Conservation (phyloP, 2,113 vertebrate genomes). For the Perccottus glenii region DNA sequence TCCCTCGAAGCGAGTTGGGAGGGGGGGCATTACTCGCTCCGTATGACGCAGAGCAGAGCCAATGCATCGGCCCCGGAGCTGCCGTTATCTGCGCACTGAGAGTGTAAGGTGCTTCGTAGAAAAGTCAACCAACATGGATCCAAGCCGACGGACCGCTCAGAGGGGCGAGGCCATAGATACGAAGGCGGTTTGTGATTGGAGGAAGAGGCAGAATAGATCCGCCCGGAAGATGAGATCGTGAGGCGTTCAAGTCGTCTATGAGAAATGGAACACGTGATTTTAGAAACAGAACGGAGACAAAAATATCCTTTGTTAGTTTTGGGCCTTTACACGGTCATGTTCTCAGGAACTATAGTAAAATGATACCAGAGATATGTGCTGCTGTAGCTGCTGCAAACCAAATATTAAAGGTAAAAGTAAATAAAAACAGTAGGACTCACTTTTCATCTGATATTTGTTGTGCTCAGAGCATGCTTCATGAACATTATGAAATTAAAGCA, state of each 20-base stretch:
- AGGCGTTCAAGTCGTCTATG: slow-evolving; percentile 28
- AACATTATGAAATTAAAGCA: too few relatives aligned
- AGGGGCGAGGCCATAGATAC: slow-evolving; percentile 13
- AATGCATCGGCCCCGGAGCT: neutral
- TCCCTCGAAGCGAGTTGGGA: neutral
- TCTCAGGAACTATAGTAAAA: too few relatives aligned
- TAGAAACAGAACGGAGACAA: neutral
- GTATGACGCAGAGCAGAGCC: slow-evolving; percentile 17
- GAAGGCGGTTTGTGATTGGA: slow-evolving; percentile 60
- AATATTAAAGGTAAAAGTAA: too few relatives aligned
- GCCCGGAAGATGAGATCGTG: slow-evolving; percentile 46
- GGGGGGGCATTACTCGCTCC: slow-evolving; percentile 38
- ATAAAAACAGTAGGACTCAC: too few relatives aligned
- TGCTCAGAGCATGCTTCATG: too few relatives aligned
- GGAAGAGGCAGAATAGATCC: slow-evolving; percentile 36
- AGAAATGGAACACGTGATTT: neutral
- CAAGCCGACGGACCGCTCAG: slow-evolving; percentile 27
- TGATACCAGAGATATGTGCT: too few relatives aligned
- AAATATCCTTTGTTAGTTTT: too few relatives aligned
- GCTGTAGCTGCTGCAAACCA: too few relatives aligned
- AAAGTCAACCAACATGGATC: slow-evolving; percentile 68
- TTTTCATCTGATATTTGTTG: too few relatives aligned
- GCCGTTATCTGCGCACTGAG: slow-evolving; percentile 3
- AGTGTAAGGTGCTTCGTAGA: slow-evolving; percentile 27
- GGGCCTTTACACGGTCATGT: too few relatives aligned